Evolutionary conservation across 53 echinoderm and acorn worm genomes (phyloP).

Genomic region (Holothuria leucospilota): DNA sequence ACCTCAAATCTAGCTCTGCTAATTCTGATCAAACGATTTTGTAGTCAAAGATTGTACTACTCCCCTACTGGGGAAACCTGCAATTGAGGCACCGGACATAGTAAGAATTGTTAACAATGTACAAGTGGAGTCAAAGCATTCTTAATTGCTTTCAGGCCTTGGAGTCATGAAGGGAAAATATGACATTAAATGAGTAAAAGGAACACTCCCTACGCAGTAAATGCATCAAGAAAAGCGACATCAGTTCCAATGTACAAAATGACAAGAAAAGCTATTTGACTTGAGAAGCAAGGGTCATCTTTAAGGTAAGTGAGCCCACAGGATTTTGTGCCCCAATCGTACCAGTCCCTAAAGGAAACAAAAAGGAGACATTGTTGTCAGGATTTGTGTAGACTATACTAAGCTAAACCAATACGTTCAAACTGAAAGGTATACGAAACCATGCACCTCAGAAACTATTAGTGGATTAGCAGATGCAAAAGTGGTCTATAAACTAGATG

Average conservation of each 20-base stretch:
- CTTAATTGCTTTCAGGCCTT: conserved; percentile 25
- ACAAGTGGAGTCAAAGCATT: not conserved
- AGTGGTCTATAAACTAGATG: conserved; percentile 69
- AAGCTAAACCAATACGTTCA: conserved; percentile 56
- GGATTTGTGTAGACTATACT: conserved; percentile 67
- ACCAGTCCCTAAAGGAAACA: conserved; percentile 31
- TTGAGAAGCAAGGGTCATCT: conserved; percentile 53
- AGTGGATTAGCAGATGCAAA: conserved; percentile 54
- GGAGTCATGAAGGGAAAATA: conserved; percentile 35
- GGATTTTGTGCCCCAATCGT: conserved; percentile 58
- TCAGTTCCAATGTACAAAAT: conserved; percentile 10
- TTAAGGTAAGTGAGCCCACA: conserved; percentile 49
- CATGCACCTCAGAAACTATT: conserved; percentile 39
- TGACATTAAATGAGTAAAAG: not conserved
- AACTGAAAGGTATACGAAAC: conserved; percentile 58
- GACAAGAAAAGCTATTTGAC: conserved; percentile 46
- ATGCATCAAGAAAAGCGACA: not conserved
- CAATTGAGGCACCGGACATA: conserved; percentile 30
- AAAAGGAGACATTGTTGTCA: conserved; percentile 17
- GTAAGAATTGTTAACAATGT: conserved; percentile 13
- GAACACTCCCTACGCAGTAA: not conserved
- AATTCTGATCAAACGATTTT: conserved; percentile 10
- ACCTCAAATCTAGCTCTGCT: conserved; percentile 1
- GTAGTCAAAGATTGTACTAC: not conserved
- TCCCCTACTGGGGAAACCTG: conserved; percentile 44